Evolutionary conservation across 2,113 vertebrate species (phyloP).

Genomic region (Probosciger aterrimus): DNA sequence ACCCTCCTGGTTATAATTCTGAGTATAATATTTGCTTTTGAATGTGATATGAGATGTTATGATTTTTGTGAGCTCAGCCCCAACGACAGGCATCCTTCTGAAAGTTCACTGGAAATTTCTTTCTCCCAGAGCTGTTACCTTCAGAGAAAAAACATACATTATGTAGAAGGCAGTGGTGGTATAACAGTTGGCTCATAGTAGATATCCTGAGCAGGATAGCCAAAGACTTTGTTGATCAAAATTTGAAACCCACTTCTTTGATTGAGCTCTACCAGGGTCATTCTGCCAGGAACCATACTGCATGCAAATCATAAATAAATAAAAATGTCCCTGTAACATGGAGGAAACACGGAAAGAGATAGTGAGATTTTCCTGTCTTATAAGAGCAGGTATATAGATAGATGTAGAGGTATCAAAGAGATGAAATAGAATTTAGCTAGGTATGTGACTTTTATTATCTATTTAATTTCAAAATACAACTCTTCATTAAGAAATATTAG

Average conservation of each 20-base stretch:
- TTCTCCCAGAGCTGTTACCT: neutral
- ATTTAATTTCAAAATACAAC: neutral
- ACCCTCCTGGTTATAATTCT: neutral
- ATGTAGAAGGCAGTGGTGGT: neutral
- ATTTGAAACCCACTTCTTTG: neutral
- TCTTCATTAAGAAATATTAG: neutral
- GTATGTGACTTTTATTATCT: neutral
- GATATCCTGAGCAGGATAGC: neutral
- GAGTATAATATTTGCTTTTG: neutral
- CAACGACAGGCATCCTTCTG: neutral
- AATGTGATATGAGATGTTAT: neutral
- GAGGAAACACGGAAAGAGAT: neutral
- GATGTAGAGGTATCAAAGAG: neutral
- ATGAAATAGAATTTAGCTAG: neutral
- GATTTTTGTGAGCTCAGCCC: neutral
- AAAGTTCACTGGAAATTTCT: neutral
- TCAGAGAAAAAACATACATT: neutral
- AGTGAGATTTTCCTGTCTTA: neutral
- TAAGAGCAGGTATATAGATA: neutral
- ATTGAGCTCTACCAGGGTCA: neutral
- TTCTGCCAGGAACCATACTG: neutral
- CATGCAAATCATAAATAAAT: neutral
- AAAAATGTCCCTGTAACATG: neutral
- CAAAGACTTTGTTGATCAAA: neutral
- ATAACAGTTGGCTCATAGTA: fast-evolving